Evolutionary conservation across 2,113 vertebrate species (phyloP).

Genomic region (Oenanthe melanoleuca): DNA sequence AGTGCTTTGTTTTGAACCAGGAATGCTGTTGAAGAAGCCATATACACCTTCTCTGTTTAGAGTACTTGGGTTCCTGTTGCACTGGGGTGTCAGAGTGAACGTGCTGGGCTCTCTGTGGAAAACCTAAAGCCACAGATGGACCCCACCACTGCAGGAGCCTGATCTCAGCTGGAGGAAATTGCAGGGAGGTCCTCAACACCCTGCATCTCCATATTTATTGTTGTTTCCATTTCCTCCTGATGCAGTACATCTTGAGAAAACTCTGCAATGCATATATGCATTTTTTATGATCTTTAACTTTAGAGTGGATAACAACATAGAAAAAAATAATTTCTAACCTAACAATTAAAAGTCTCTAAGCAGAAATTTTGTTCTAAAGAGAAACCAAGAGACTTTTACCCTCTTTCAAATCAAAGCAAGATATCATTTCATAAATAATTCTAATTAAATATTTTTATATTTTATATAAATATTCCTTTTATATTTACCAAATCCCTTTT

Average conservation of each 20-base stretch:
- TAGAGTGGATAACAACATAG: neutral
- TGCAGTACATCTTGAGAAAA: neutral
- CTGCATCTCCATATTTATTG: neutral
- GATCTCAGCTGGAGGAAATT: neutral
- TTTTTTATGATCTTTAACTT: neutral
- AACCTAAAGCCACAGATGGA: neutral
- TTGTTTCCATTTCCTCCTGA: neutral
- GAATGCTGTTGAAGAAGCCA: neutral
- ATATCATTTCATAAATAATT: neutral
- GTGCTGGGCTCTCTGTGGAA: neutral
- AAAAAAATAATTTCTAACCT: neutral
- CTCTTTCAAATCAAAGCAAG: neutral
- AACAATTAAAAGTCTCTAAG: neutral
- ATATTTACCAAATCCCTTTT: neutral
- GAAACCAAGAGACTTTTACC: neutral
- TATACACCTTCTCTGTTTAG: neutral
- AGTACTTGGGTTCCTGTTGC: neutral
- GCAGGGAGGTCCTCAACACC: neutral
- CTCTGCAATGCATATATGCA: fast-evolving
- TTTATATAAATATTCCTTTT: neutral
- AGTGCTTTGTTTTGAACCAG: neutral
- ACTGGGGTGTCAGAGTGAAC: neutral
- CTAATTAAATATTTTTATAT: neutral
- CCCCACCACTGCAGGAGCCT: neutral
- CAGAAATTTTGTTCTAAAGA: neutral